Percentiles rank a stretch among this genome's conserved stretches.
These are phyloP conservation scores for Drosophila pruinosa DNA, from an alignment of 1,140 invertebrate genomes.

Conservation along the genomic window DNA sequence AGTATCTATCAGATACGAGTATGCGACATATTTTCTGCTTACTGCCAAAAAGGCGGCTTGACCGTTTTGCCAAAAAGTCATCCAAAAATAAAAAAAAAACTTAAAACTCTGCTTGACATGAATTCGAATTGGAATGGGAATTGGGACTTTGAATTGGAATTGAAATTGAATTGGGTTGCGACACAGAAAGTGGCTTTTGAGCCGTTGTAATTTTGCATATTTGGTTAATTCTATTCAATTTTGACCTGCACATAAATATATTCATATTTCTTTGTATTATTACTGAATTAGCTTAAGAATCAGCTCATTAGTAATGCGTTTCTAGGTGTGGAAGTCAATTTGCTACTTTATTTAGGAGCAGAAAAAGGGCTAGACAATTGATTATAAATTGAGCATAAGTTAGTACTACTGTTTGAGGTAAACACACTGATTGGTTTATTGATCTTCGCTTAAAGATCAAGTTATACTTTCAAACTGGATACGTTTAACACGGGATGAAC, in stretches of 20 bases:
- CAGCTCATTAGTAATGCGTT: slow-evolving; percentile 43
- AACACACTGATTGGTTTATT: background rate
- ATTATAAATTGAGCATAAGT: slow-evolving; percentile 7
- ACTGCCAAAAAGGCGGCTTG: slow-evolving; percentile 39
- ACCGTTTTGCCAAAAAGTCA: slow-evolving; percentile 39
- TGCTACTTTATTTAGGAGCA: slow-evolving; percentile 44
- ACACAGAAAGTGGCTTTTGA: slow-evolving; percentile 42
- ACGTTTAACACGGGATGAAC: background rate
- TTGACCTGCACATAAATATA: slow-evolving; percentile 32
- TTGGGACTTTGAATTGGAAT: background rate
- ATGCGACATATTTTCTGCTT: slow-evolving; percentile 49
- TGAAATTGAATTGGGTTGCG: slow-evolving; percentile 54
- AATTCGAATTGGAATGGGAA: background rate
- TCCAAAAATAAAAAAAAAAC: slow-evolving; percentile 13
- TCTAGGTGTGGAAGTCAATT: slow-evolving; percentile 46
- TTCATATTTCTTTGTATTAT: slow-evolving; percentile 41
- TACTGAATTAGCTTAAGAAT: slow-evolving; percentile 47
- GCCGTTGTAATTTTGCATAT: slow-evolving; percentile 41
- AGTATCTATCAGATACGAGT: slow-evolving; percentile 47
- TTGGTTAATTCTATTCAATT: slow-evolving; percentile 51
- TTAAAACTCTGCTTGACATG: slow-evolving; percentile 4
- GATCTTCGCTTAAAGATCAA: background rate
- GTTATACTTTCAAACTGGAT: background rate
- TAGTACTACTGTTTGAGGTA: background rate
- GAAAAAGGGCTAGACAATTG: slow-evolving; percentile 10